Base-by-base conservation (phyloP, 2,797 vertebrate species). In the Thunnus albacares region DNA sequence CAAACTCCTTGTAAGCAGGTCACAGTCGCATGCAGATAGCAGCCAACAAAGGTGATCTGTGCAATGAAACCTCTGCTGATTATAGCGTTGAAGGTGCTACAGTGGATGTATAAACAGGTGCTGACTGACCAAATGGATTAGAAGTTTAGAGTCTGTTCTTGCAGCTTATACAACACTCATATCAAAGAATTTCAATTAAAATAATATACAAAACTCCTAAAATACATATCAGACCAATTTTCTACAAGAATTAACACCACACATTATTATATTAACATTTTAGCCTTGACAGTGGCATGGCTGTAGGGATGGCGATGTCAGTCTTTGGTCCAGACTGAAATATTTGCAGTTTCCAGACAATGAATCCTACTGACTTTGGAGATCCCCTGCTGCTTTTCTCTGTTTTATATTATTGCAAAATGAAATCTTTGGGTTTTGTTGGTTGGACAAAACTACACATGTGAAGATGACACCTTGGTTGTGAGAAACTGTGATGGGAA, bases 1-100 rank as follows among this genome's bases (percentile, higher is more conserved):
- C 83, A 66, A 86, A 89, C 81, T 81, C 51, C 80, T 55, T 24
- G 71, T 86, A 91, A 92, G 89, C 89, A 94, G 90, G 93, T 88
- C 88, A 89, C 84, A 90, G 78, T 80, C 79, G 30, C 85, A 83
- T 26, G 5, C 77, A 85, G 86, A 82, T 56, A 75, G 80, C 71
- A 72, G 28, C 83, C 73, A 71, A 77, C 63, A 72, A 71, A 89
- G 89, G 88, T 88, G 82, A 90, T 86, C 38, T 77, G 71, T 75
- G 68, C 62, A 43, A 49, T 47, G 18, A 52, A 60, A 64, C 65
- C 74, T 57, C 79, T 30, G 45, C 84, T 89, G 75, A 86, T 89
- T 52, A 53, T 61, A 49, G 64, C 12, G 47, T 57, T 70, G 41
- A 71, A 63, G 20, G 62, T 35, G 5, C 60, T n/a, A 59, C 65